These are phyloP conservation scores for Baronia brevicornis DNA, from an alignment of 2,888 invertebrate genomes.

Conservation along the genomic window DNA sequence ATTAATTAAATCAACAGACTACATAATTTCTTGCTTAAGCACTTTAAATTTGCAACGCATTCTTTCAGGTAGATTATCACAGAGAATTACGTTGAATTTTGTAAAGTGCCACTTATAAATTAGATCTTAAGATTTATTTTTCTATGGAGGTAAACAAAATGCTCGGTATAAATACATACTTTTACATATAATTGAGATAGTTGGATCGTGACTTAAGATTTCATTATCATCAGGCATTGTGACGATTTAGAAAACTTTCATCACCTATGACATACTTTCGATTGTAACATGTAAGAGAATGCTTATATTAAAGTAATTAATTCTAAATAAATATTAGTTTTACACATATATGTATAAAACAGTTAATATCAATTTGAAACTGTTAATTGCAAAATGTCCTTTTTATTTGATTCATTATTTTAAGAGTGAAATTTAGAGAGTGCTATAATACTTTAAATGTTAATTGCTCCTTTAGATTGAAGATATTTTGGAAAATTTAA, in stretches of 20 bases:
- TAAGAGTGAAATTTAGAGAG: too few species aligned
- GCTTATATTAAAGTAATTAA: too few species aligned
- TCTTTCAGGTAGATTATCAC: slow-evolving; percentile 23
- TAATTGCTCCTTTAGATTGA: too few species aligned
- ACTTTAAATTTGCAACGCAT: slow-evolving; percentile 19
- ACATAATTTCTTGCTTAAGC: slow-evolving; percentile 5
- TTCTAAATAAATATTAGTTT: too few species aligned
- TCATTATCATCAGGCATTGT: slow-evolving; percentile 47
- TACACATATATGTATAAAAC: too few species aligned
- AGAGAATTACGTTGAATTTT: slow-evolving; percentile 6
- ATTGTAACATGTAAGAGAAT: slow-evolving; percentile 7
- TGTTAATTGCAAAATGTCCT: too few species aligned
- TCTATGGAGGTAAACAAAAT: not conserved
- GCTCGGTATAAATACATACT: slow-evolving; percentile 14
- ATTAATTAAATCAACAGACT: too few species aligned
- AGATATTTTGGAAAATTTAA: too few species aligned
- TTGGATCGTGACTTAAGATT: slow-evolving; percentile 56
- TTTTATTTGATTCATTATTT: too few species aligned
- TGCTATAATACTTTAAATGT: too few species aligned
- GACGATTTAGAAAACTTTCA: slow-evolving; percentile 28
- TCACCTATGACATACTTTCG: slow-evolving; percentile 24
- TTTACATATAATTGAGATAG: slow-evolving; percentile 29
- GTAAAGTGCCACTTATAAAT: slow-evolving; percentile 1
- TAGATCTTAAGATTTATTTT: slow-evolving; percentile 12
- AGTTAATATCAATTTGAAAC: too few species aligned